Conservation (phyloP, 2,888 invertebrate genomes). For the Holacanthella duospinosa region DNA sequence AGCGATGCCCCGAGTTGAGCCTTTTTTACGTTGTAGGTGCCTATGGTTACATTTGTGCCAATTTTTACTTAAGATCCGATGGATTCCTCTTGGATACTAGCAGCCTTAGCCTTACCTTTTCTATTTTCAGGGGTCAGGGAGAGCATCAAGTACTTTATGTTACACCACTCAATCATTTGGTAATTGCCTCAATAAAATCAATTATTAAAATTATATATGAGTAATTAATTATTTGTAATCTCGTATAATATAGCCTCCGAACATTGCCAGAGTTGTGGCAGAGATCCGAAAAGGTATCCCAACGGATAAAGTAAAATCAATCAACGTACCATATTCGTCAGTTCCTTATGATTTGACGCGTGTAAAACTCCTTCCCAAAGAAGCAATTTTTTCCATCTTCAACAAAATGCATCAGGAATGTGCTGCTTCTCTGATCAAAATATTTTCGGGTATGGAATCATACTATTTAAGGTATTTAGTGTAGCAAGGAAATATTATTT, state of each 20-base stretch:
- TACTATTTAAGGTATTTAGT: no score
- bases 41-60: no score
- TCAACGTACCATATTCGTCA: neutral
- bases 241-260: neutral
- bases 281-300: neutral
- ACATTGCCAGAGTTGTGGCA: neutral
- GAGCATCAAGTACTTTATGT: neutral
- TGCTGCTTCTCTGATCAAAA: neutral
- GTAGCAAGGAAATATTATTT: neutral
- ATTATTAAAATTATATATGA: neutral
- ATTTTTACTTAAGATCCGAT: no score
- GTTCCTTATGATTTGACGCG: neutral
- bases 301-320: neutral
- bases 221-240: neutral
- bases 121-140: neutral
- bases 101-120: no score
- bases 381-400: neutral
- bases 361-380: neutral
- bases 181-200: neutral
- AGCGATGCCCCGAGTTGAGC: no score
- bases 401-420: neutral
- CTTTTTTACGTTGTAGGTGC: no score
- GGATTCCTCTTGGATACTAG: no score
- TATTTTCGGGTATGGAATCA: neutral
- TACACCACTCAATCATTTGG: neutral